Evolutionary conservation across 2,888 invertebrate species (phyloP).

Genomic region (Trichogramma dendrolimi): DNA sequence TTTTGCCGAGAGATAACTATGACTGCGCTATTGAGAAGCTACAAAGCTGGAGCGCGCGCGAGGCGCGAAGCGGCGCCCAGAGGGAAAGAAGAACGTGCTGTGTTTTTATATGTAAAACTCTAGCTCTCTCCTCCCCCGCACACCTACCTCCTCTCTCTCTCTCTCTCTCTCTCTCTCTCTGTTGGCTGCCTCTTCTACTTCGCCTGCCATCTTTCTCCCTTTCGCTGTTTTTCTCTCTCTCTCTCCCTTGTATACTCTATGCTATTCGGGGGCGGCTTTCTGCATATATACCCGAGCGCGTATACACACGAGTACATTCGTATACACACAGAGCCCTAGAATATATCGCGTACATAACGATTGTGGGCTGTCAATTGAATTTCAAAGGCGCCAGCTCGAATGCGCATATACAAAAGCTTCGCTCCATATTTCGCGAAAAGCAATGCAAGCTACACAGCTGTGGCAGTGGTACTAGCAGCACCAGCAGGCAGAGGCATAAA

Average conservation of each 20-base stretch:
- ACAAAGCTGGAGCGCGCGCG: conserved; percentile 7
- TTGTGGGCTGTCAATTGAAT: conserved; percentile 6
- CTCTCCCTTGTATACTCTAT: neutral
- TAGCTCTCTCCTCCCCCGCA: neutral
- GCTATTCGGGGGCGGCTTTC: neutral
- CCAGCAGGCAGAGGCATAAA: no score
- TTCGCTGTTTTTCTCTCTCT: neutral
- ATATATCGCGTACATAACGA: no score
- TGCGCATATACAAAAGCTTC: neutral
- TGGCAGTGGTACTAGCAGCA: no score
- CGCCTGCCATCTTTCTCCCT: neutral
- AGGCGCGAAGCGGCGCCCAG: neutral
- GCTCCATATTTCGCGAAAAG: no score
- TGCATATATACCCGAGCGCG: neutral
- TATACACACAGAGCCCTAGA: neutral
- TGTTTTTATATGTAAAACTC: conserved; percentile 14
- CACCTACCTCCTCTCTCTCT: neutral
- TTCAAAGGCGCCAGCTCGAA: conserved; percentile 12
- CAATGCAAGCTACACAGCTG: no score
- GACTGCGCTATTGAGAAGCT: conserved; percentile 3
- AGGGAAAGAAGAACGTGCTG: neutral
- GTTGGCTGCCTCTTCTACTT: neutral
- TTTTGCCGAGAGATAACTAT: no score
- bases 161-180: neutral
- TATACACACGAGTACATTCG: neutral